Evolutionary conservation across 2,113 vertebrate genomes (phyloP), one percentile per base, ranked within the genome.

Genomic region (Telmatochromis sp.): DNA sequence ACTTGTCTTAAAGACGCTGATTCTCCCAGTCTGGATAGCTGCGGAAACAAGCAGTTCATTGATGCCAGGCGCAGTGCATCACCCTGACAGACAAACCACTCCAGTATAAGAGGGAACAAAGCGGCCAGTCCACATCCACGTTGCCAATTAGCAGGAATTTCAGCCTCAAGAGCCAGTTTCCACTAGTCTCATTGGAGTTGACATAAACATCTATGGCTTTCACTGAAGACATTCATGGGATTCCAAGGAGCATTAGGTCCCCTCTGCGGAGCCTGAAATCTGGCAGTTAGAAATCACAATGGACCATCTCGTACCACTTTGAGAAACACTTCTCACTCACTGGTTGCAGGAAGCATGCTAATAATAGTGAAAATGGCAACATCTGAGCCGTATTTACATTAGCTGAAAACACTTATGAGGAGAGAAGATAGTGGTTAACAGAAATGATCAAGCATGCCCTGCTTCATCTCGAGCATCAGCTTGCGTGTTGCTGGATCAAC

Each of bases 81-180:
- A 93, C 89, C 84, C 89, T 85, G 90, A 93, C 81, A 80, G 91
- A 95, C 94, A 96, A 91, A 94, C 87, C 84, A 47, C 88, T 89
- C 89, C 92, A 95, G 86, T 95, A 88, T 90, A 35, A 63, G 81
- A 14, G 79, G 37, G 84, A 80, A 95, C 94, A 96, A 96, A 96
- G 91, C 80, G 73, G 86, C 82, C 92, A 91, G 92, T 91, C 91
- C 94, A 83, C 42, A 87, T 82, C 89, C 93, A 93, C 54, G 82
- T 85, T 94, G 94, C 94, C 95, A 96, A 96, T 96, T 96, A 96
- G 92, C 92, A 95, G 90, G 95, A 95, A 95, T 95, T 94, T 93
- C 58, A 49, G 87, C 89, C 93, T 94, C 58, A 86, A 94, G 91
- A 95, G 92, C 94, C 86, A 91, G 92, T 95, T 95, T 95, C 93